Percentiles rank a stretch among this genome's conserved stretches.
These are phyloP conservation scores for Phrynosoma blainvillii DNA, from an alignment of 2,113 vertebrate genomes.

Conservation along the genomic window DNA sequence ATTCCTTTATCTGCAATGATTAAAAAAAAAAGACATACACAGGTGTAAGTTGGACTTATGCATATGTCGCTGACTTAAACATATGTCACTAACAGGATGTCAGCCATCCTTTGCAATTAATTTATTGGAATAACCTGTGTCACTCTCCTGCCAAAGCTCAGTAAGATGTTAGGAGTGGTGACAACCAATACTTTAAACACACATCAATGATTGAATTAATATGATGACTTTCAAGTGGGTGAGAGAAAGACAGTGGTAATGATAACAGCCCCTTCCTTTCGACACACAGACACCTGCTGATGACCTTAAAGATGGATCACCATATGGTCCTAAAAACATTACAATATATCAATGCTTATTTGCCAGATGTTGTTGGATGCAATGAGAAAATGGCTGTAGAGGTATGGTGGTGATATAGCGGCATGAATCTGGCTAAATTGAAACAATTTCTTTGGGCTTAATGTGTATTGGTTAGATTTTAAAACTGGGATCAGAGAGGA, in stretches of 20 bases:
- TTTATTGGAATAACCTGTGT: neutral
- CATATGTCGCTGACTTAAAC: too few relatives aligned
- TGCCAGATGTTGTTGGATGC: conserved; percentile 77
- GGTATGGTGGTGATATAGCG: conserved; percentile 67
- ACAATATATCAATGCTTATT: conserved; percentile 78
- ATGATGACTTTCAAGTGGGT: conserved; percentile 13
- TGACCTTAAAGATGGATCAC: conserved; percentile 75
- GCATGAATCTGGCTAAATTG: conserved; percentile 71
- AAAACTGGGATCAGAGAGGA: neutral
- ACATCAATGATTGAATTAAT: neutral
- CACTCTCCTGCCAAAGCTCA: neutral
- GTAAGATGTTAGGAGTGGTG: neutral
- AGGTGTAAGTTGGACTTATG: too few relatives aligned
- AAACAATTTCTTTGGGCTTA: conserved; percentile 11
- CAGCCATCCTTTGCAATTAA: neutral
- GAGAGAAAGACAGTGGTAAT: conserved; percentile 51
- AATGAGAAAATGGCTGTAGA: conserved; percentile 64
- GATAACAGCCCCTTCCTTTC: conserved; percentile 55
- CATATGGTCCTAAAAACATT: conserved; percentile 76
- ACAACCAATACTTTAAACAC: conserved; percentile 36
- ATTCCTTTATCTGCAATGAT: neutral
- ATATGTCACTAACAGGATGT: too few relatives aligned
- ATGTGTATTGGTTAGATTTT: neutral
- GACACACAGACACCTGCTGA: conserved; percentile 58
- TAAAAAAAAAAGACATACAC: too few relatives aligned